Percentiles rank a stretch among this genome's conserved stretches.
phyloP scores from a whole-genome alignment of 2,888 invertebrate species.

The Tridacna gigas region DNA sequence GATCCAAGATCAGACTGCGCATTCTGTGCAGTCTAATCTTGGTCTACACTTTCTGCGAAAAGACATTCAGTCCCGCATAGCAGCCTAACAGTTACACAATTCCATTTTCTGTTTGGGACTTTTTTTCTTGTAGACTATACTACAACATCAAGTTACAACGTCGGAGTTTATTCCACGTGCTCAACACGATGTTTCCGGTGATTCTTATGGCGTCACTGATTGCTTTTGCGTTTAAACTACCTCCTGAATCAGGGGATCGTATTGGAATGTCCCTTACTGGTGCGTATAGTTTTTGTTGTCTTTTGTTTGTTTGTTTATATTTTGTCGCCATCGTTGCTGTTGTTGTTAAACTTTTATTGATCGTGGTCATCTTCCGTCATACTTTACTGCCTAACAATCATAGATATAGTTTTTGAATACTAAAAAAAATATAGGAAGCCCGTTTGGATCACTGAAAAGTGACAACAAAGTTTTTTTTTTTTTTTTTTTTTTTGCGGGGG shows the following conservation, averaged over 20 bases:
- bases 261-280: conserved; percentile 54
- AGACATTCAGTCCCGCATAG: too few relatives aligned
- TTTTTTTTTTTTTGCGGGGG: neutral
- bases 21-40: too few relatives aligned
- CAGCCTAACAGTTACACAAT: too few relatives aligned
- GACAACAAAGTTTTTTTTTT: neutral
- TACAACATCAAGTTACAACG: conserved; percentile 54
- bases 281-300: neutral
- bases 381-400: too few relatives aligned
- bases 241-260: conserved; percentile 62
- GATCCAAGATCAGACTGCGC: too few relatives aligned
- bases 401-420: too few relatives aligned
- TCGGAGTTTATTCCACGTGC: conserved; percentile 58
- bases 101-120: neutral
- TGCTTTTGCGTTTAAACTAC: conserved; percentile 64
- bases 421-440: too few relatives aligned
- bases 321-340: too few relatives aligned
- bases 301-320: neutral
- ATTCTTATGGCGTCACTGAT: conserved; percentile 58
- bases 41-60: too few relatives aligned
- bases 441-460: too few relatives aligned
- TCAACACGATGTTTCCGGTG: conserved; percentile 57
- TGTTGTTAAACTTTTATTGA: too few relatives aligned
- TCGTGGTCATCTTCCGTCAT: too few relatives aligned
- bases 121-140: conserved; percentile 45